Percentiles rank a stretch among this genome's conserved stretches.
Conservation (phyloP, 1,140 invertebrate species). For the Trichonephila clavipes region DNA sequence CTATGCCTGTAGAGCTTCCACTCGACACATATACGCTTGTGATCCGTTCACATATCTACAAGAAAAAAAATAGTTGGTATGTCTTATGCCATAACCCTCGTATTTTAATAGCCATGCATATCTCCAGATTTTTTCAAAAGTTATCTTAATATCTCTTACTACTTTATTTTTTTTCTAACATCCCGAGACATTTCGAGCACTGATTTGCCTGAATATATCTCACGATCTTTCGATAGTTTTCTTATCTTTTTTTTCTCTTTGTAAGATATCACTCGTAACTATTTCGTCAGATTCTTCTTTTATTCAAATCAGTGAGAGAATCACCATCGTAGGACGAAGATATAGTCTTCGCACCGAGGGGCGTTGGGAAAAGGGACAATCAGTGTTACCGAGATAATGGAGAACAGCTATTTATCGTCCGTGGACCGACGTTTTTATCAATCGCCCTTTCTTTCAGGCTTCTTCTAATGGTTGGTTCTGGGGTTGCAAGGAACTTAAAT, state of each 20-base stretch:
- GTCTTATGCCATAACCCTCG: no score
- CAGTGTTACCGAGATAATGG: conserved; percentile 18
- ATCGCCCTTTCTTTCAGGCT: neutral
- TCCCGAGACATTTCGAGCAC: no score
- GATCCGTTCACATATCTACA: no score
- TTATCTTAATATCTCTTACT: no score
- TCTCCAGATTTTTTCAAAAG: no score
- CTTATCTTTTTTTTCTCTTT: neutral
- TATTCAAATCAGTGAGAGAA: neutral
- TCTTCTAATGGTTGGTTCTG: neutral
- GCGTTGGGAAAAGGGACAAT: neutral
- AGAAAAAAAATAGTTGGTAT: no score
- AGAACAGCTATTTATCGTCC: conserved; percentile 29
- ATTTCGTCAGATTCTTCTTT: neutral
- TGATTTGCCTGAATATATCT: no score
- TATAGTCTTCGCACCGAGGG: no score
- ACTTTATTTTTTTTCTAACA: no score
- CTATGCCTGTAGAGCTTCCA: no score
- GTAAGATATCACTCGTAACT: neutral
- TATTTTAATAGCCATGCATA: no score
- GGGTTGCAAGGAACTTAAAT: conserved; percentile 22
- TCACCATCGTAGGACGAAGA: neutral
- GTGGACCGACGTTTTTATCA: neutral
- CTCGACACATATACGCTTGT: no score
- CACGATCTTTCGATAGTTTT: neutral